Percentiles rank a stretch among this genome's conserved stretches.
These are phyloP conservation scores for Catocala fraxini DNA, from an alignment of 2,888 invertebrate species.

Conservation along the genomic window DNA sequence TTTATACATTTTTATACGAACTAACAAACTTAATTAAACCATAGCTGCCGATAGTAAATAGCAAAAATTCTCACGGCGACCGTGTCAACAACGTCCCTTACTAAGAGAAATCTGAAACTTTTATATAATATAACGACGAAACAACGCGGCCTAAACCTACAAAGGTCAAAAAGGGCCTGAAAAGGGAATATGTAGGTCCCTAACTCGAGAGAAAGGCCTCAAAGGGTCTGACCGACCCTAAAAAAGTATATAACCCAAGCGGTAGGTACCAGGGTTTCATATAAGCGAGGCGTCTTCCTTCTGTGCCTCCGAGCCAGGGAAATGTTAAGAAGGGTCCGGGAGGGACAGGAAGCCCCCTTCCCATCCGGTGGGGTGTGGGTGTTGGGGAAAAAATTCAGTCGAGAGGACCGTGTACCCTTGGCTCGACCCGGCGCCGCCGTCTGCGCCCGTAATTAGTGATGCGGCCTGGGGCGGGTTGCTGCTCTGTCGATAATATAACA, in stretches of 20 bases:
- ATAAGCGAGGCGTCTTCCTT: conserved; percentile 82
- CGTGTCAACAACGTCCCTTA: conserved; percentile 37
- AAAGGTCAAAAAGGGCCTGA: conserved; percentile 79
- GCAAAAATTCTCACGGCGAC: conserved; percentile 30
- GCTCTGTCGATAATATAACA: conserved; percentile 62
- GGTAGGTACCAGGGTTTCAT: conserved; percentile 80
- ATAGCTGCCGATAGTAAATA: conserved; percentile 27
- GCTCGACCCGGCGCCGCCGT: conserved; percentile 82
- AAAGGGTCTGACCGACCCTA: conserved; percentile 84
- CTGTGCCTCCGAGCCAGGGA: conserved; percentile 84
- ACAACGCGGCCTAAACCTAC: conserved; percentile 74
- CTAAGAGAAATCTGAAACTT: conserved; percentile 68
- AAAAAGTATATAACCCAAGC: conserved; percentile 84
- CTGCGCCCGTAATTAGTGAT: conserved; percentile 86
- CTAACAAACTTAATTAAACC: conserved; percentile 23
- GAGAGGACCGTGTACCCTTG: conserved; percentile 82
- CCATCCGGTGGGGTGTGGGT: conserved; percentile 75
- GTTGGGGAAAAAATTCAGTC: conserved; percentile 82
- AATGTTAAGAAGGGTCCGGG: conserved; percentile 86
- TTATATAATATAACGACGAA: conserved; percentile 66
- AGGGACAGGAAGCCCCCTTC: conserved; percentile 76
- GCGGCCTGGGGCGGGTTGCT: conserved; percentile 69
- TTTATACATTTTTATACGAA: background rate
- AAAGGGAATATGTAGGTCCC: conserved; percentile 82
- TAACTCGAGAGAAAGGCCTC: conserved; percentile 75